Base-by-base conservation (phyloP, 2,797 vertebrate species). In the Catamblyrhynchus diadema region DNA sequence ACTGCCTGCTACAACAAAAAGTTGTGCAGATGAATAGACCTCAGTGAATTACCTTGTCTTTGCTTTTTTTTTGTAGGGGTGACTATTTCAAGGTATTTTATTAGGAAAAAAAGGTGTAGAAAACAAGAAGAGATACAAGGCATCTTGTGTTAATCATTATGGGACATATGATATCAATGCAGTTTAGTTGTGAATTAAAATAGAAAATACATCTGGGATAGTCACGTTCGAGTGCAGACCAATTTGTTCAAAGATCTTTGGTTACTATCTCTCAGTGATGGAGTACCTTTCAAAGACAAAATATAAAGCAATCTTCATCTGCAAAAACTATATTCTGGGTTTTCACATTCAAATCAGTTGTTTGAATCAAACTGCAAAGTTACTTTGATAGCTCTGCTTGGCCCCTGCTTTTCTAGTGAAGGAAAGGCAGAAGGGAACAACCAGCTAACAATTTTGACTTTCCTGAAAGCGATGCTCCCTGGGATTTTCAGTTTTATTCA, bases 241-340 rank as follows among this genome's bases (percentile, higher is more conserved):
- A 88, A 80, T 81, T 83, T 80, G 39, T 94, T 96, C 66, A 67
- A 70, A 69, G 87, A 93, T 97, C 97, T 98, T 97, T 97, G 97
- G 97, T 96, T 96, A 73, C 92, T 77, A 24, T 88, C 64, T 92
- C 90, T 96, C 14, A 19, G 35, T 56, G 50, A 83, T n/a, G 67
- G 71, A 73, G 30, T 71, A 59, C 87, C 37, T 91, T 94, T 95
- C 61, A 85, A 95, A 92, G 92, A 91, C 83, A 93, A 86, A 85
- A 90, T 73, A 65, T 62, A 96, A 93, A 93, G 57, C 48, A 75
- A 62, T 82, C 32, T 60, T 81, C 39, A 90, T 82, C 81, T 67
- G 84, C 14, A 8, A 94, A 60, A 96, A 94, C 33, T 81, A 75
- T 59, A 35, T 90, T 91, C 77, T 73, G 72, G 23, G 30, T 90